Evolutionary conservation across 2,113 vertebrate genomes (phyloP).

Genomic region (Epinephelus lanceolatus): DNA sequence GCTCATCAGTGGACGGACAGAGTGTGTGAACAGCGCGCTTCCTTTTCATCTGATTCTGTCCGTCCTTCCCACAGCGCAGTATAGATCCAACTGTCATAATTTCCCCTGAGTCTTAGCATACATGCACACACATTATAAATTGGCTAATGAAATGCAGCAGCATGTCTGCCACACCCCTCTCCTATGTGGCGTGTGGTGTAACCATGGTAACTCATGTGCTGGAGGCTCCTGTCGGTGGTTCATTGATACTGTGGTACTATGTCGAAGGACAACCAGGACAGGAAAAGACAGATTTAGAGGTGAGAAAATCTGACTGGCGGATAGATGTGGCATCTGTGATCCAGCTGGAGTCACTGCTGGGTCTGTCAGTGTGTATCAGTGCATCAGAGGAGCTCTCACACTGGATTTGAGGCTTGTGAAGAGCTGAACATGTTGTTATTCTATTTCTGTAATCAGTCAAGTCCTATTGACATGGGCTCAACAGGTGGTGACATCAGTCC

Average conservation of each 20-base stretch:
- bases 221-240: conserved; percentile 35
- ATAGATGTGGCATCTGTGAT: conserved; percentile 44
- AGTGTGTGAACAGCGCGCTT: conserved; percentile 12
- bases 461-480: neutral
- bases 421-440: conserved; percentile 22
- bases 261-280: conserved; percentile 35
- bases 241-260: conserved; percentile 43
- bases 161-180: conserved; percentile 56
- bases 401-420: conserved; percentile 16
- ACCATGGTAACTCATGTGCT: conserved; percentile 61
- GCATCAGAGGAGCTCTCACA: conserved; percentile 18
- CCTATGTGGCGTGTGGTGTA: conserved; percentile 48
- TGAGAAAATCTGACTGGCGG: conserved; percentile 42
- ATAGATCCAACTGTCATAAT: conserved; percentile 44
- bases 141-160: conserved; percentile 67
- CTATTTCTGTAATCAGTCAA: neutral
- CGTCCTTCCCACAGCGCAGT: neutral
- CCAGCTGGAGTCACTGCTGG: conserved; percentile 42
- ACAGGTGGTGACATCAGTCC: neutral
- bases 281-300: conserved; percentile 62
- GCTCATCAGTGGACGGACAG: conserved; percentile 25
- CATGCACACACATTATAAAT: conserved; percentile 29
- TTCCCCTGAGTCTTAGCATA: conserved; percentile 15
- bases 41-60: conserved; percentile 25
- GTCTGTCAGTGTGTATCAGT: conserved; percentile 20